phyloP scores from a whole-genome alignment of 2,888 invertebrate species.

The Penaeus monodon region DNA sequence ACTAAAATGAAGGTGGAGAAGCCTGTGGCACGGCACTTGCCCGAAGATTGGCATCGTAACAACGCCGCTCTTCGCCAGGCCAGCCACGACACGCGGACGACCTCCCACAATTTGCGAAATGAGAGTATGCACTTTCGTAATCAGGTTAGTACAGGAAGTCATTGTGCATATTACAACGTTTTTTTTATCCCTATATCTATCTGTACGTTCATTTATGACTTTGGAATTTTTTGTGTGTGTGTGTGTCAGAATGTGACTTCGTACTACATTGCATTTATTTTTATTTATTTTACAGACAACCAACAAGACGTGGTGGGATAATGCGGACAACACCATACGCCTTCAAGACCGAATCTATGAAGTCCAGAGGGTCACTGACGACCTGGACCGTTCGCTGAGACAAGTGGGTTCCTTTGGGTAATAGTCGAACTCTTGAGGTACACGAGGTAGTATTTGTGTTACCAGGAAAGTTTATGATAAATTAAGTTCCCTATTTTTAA shows the following conservation, averaged over 20 bases:
- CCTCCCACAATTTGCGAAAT: slow-evolving; percentile 52
- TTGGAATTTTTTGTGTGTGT: too few species aligned
- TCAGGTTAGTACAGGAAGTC: slow-evolving; percentile 27
- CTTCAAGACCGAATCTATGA: slow-evolving; percentile 58
- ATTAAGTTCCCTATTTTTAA: too few species aligned
- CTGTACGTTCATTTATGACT: neutral
- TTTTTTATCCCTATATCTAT: too few species aligned
- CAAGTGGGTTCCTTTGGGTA: slow-evolving; percentile 29
- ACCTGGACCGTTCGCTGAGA: slow-evolving; percentile 42
- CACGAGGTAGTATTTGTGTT: too few species aligned
- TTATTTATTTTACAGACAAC: slow-evolving; percentile 22
- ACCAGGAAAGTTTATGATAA: too few species aligned
- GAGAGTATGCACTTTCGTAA: slow-evolving; percentile 44
- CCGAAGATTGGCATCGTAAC: slow-evolving; percentile 49
- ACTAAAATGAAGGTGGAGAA: slow-evolving; percentile 40
- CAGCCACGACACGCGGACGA: slow-evolving; percentile 38
- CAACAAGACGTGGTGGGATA: slow-evolving; percentile 57
- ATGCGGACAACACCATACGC: slow-evolving; percentile 43
- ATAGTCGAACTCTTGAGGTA: too few species aligned
- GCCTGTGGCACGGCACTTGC: slow-evolving; percentile 41
- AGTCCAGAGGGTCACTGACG: slow-evolving; percentile 42
- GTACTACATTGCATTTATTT: neutral
- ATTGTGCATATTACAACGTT: neutral
- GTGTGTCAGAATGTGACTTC: neutral
- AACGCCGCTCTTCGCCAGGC: slow-evolving; percentile 41